A percentile compares a stretch with the other conserved stretches of the same genome.
These are phyloP conservation scores for Acleris laterana DNA, from an alignment of 2,888 invertebrate genomes.

Conservation along the genomic window DNA sequence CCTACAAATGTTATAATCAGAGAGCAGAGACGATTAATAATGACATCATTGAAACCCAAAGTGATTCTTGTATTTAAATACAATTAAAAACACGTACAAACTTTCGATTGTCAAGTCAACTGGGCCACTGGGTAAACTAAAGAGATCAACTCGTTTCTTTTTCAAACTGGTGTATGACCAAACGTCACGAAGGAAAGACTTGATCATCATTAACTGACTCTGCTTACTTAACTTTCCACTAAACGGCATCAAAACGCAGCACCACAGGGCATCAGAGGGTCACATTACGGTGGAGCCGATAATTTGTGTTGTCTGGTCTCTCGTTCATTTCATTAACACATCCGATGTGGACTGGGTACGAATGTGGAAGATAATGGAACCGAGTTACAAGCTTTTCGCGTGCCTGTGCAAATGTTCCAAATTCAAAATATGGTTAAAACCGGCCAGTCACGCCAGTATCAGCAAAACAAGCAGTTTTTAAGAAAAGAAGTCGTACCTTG, in stretches of 20 bases:
- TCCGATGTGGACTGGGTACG: slow-evolving; percentile 45
- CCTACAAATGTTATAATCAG: no score
- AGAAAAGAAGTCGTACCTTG: no score
- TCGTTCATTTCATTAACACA: slow-evolving; percentile 64
- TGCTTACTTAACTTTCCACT: not conserved
- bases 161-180: not conserved
- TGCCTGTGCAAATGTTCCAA: slow-evolving; percentile 19
- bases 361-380: slow-evolving; percentile 34
- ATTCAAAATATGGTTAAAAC: slow-evolving; percentile 12
- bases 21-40: no score
- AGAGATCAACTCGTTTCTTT: no score
- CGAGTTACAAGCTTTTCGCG: slow-evolving; percentile 22
- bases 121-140: no score
- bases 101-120: no score
- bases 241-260: slow-evolving; percentile 52
- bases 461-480: not conserved
- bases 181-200: no score
- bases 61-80: no score
- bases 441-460: slow-evolving; percentile 1
- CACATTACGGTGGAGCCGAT: slow-evolving; percentile 65
- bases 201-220: no score
- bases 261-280: slow-evolving; percentile 63
- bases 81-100: no score
- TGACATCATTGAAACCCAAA: no score
- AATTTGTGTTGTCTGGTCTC: slow-evolving; percentile 65